Evolutionary conservation across 2,888 invertebrate species (phyloP).

Genomic region (Lingula anatina): DNA sequence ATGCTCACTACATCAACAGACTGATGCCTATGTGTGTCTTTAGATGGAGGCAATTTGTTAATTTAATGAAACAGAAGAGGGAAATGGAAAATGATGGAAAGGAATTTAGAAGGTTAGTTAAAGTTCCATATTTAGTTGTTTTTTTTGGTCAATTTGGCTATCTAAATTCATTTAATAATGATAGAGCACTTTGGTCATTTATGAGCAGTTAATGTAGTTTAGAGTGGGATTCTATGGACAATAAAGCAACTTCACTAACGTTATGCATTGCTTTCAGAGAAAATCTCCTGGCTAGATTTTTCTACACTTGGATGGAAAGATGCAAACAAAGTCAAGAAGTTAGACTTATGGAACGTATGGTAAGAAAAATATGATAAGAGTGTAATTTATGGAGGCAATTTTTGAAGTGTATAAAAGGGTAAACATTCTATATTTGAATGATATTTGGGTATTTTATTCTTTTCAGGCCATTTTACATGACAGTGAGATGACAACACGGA

Average conservation of each 20-base stretch:
- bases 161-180: no score
- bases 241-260: no score
- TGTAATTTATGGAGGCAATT: background rate
- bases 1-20: conserved; percentile 33
- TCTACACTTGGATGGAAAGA: conserved; percentile 28
- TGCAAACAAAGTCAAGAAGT: conserved; percentile 27
- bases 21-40: conserved; percentile 29
- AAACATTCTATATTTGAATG: no score
- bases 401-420: no score
- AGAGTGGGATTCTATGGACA: no score
- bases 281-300: conserved; percentile 25
- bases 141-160: no score
- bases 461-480: conserved; percentile 37
- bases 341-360: conserved; percentile 39
- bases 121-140: background rate
- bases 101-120: conserved; percentile 27
- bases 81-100: conserved; percentile 20
- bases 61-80: conserved; percentile 28
- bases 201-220: no score
- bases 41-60: conserved; percentile 28
- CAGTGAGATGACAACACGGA: conserved; percentile 20
- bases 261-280: conserved; percentile 28
- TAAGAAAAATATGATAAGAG: conserved; percentile 8
- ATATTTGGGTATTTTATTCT: background rate
- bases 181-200: no score